A percentile compares a stretch with the other conserved stretches of the same genome.
Evolutionary conservation across 2,797 vertebrate genomes (phyloP).

Genomic region (Knipowitschia caucasica): DNA sequence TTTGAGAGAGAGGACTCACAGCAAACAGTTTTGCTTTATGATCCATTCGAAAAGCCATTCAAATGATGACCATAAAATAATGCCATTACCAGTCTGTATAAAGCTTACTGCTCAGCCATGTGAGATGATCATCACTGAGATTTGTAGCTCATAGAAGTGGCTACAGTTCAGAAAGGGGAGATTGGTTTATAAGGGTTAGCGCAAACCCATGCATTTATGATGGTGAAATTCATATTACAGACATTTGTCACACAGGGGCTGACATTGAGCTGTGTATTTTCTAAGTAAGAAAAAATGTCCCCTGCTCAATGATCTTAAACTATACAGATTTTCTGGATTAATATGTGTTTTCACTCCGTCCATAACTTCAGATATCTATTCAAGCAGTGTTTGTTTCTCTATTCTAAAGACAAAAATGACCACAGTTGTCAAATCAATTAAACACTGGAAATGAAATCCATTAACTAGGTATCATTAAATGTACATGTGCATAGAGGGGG

Average conservation of each 20-base stretch:
- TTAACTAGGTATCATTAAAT: too few relatives aligned
- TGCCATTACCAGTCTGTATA: constrained; percentile 88
- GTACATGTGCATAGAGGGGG: too few relatives aligned
- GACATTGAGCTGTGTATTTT: constrained; percentile 14
- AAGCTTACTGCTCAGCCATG: constrained; percentile 90
- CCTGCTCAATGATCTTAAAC: not conserved
- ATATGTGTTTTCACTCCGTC: too few relatives aligned
- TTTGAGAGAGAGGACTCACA: constrained; percentile 55
- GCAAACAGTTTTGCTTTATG: constrained; percentile 91
- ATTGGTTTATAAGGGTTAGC: constrained; percentile 47
- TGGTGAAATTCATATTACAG: too few relatives aligned
- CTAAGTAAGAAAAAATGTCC: constrained; percentile 2
- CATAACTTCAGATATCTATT: too few relatives aligned
- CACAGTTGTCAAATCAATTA: too few relatives aligned
- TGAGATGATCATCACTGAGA: constrained; percentile 85
- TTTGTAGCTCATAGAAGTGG: constrained; percentile 61
- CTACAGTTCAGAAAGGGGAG: constrained; percentile 34
- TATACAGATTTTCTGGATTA: too few relatives aligned
- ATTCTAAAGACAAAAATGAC: too few relatives aligned
- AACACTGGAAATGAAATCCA: too few relatives aligned
- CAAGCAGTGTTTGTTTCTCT: too few relatives aligned
- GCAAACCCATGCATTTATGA: too few relatives aligned
- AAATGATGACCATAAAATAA: constrained; percentile 93
- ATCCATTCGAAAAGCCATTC: constrained; percentile 90
- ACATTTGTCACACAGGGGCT: not conserved